Evolutionary conservation across 2,113 vertebrate species (phyloP).

Genomic region (Phodopus roborovskii): DNA sequence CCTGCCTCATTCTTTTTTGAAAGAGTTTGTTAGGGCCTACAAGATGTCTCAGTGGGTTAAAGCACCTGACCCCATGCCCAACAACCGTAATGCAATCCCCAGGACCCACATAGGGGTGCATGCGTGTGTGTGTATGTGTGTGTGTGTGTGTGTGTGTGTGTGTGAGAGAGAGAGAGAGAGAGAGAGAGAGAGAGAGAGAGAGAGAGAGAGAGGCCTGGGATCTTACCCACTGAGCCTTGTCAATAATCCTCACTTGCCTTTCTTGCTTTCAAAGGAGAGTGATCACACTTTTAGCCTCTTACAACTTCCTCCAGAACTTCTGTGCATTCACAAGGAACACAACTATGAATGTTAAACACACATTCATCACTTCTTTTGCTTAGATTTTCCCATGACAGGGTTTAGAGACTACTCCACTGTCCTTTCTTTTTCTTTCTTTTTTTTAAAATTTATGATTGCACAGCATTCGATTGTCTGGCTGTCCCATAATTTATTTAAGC

Average conservation of each 20-base stretch:
- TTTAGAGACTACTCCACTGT: background rate
- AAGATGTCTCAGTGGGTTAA: background rate
- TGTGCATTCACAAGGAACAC: background rate
- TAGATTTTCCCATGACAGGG: background rate
- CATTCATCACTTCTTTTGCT: background rate
- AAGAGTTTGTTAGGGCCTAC: background rate
- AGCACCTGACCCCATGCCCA: background rate
- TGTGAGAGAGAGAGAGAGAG: background rate
- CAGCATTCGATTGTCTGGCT: background rate
- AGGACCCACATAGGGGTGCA: background rate
- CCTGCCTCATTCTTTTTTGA: background rate
- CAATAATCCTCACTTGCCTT: background rate
- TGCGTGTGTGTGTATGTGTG: background rate
- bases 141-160: too few species aligned
- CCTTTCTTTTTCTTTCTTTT: background rate
- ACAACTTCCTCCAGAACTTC: background rate
- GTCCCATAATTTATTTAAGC: constrained; percentile 33
- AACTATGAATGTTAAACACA: background rate
- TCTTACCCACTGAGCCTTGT: background rate
- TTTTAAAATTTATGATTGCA: background rate
- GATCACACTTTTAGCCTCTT: background rate
- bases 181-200: too few species aligned
- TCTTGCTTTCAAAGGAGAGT: background rate
- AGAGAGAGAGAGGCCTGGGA: too few species aligned
- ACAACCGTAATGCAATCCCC: background rate